Evolutionary conservation across 2,888 invertebrate species (phyloP), one percentile per base, ranked within the genome.

Genomic region (Habroteleia sp.): DNA sequence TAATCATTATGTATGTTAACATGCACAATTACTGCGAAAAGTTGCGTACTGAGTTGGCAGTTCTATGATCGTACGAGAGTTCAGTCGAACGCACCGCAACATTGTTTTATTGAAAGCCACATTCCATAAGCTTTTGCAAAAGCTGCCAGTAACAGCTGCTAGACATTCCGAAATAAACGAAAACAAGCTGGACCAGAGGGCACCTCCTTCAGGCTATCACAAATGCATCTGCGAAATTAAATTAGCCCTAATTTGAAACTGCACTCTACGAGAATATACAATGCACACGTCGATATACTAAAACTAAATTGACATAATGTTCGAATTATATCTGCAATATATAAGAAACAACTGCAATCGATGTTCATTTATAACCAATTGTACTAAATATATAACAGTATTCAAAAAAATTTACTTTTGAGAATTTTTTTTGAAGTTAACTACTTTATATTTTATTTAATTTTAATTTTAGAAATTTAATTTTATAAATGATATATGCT

Each of bases 121-220:
- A 73, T 58, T 73, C 37, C 65, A 73, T 73, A 65, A 73, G 72
- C 72, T 73, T 73, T 50, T 54, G 56, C 58, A 14, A 73, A 73
- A 73, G 65, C 72, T 65, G 72, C 65, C 72, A 65, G 65, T 65
- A 73, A 73, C 72, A 73, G 50, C 72, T 65, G 72, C 44, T 60
- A 65, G 72, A 60, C 72, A 73, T 65, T 73, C 65, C 72, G 17
- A 65, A 65, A 73, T 73, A 73, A 73, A 65, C 65, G 58, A 65
- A 73, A 65, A 73, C 72, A 65, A 65, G 72, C 58, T 31, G 72
- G 72, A 58, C 72, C 29, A 44, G 37, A 54, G 72, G 48, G 54
- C 48, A 63, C 48, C 72, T 72, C 63, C 63, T 72, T 63, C 72
- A 56, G 63, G 72, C 72, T 63, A 72, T 58, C 72, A 37, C 56